These are phyloP conservation scores for Chaetodon auriga DNA, from an alignment of 2,113 vertebrate genomes.

Conservation along the genomic window DNA sequence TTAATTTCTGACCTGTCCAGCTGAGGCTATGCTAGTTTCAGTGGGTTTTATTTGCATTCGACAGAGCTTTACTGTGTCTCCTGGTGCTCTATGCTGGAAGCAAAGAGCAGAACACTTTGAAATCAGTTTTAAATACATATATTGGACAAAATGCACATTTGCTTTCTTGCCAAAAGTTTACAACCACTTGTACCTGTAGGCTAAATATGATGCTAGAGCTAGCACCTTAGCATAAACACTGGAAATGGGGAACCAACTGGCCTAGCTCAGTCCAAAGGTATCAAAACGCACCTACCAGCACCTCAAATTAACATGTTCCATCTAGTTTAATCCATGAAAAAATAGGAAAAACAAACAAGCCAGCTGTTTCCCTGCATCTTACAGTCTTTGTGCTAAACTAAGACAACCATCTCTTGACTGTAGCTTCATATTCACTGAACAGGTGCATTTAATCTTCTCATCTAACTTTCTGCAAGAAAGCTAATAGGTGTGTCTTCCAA, in stretches of 20 bases:
- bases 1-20: slow-evolving; percentile 17
- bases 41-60: neutral
- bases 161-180: neutral
- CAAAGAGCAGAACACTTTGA: neutral
- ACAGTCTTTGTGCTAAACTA: neutral
- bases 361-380: neutral
- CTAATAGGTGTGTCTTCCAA: neutral
- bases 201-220: neutral
- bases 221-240: too few species aligned
- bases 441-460: neutral
- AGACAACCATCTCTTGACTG: too few species aligned
- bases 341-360: neutral
- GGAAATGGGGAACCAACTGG: too few species aligned
- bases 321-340: neutral
- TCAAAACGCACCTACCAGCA: too few species aligned
- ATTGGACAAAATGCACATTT: neutral
- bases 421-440: neutral
- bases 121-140: neutral
- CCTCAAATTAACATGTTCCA: neutral
- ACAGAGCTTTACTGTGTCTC: neutral
- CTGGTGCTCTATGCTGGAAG: neutral
- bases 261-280: too few species aligned
- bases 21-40: neutral
- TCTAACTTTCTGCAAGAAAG: neutral
- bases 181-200: neutral